A percentile compares a stretch with the other conserved stretches of the same genome.
These are phyloP conservation scores for Zaprionus capensis DNA, from an alignment of 1,140 invertebrate genomes.

Conservation along the genomic window DNA sequence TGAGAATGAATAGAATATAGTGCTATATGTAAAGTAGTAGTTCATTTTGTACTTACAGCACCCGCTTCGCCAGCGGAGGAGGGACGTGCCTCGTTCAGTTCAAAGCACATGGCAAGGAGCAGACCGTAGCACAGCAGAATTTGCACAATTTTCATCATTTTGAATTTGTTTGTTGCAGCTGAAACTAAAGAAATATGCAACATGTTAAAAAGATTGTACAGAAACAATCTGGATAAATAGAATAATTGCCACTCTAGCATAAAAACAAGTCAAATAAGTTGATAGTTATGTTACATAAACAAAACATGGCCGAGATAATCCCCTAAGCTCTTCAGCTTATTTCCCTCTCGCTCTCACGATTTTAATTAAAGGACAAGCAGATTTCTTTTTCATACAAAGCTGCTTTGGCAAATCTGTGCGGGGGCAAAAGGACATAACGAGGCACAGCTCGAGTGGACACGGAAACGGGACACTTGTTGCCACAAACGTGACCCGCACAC, in stretches of 20 bases:
- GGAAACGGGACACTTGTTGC: conserved; percentile 60
- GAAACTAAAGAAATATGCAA: conserved; percentile 8
- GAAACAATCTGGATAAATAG: not conserved
- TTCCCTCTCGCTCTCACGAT: not conserved
- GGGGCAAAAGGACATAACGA: conserved; percentile 30
- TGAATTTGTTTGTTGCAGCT: conserved; percentile 27
- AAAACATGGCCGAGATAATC: not conserved
- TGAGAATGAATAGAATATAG: conserved; percentile 4
- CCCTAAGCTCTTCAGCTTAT: not conserved
- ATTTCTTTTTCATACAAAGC: not conserved
- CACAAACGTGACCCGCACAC: conserved; percentile 73
- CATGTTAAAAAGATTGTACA: not conserved
- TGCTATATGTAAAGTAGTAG: not conserved
- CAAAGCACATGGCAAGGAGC: conserved; percentile 54
- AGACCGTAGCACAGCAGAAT: conserved; percentile 67
- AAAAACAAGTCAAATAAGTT: not conserved
- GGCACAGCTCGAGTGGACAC: conserved; percentile 12
- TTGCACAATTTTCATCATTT: conserved; percentile 72
- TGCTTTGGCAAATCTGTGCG: not conserved
- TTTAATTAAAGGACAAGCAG: conserved; percentile 53
- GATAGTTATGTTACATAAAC: too few species aligned
- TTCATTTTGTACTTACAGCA: conserved; percentile 50
- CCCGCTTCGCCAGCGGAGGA: conserved; percentile 57
- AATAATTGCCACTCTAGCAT: not conserved
- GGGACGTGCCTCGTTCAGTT: conserved; percentile 63